These are phyloP conservation scores for Mionectes olivaceus DNA, from an alignment of 2,797 vertebrate genomes.

Conservation along the genomic window DNA sequence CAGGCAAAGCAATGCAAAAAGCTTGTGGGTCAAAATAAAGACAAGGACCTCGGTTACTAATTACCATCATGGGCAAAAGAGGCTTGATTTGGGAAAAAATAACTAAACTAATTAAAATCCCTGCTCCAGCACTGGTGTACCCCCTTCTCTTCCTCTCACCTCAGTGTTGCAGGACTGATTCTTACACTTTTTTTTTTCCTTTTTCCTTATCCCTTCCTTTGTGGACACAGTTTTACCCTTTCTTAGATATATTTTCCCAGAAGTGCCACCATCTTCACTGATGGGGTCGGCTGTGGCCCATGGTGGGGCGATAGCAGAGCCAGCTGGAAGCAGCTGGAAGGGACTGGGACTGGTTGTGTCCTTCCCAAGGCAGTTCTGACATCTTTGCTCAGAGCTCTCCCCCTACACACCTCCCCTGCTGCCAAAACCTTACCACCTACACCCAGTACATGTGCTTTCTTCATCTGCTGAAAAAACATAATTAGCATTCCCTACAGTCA, in stretches of 20 bases:
- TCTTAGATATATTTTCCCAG: not conserved
- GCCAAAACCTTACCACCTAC: not conserved
- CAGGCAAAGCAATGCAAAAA: not conserved
- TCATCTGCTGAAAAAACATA: not conserved
- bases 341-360: not conserved
- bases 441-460: not conserved
- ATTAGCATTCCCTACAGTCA: not conserved
- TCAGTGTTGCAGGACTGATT: not conserved
- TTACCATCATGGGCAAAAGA: not conserved
- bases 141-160: not conserved
- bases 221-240: not conserved
- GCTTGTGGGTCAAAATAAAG: not conserved
- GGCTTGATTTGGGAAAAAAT: not conserved
- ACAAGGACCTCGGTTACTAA: not conserved
- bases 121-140: not conserved
- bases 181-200: not conserved
- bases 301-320: not conserved
- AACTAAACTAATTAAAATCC: not conserved
- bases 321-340: not conserved
- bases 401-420: not conserved
- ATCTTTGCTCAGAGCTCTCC: not conserved
- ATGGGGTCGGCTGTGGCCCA: not conserved
- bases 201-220: rapidly evolving
- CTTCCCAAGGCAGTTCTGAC: not conserved
- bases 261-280: not conserved